Evolutionary conservation across 2,113 vertebrate species (phyloP), one percentile per base, ranked within the genome.

Genomic region (Cheirogaleus medius): DNA sequence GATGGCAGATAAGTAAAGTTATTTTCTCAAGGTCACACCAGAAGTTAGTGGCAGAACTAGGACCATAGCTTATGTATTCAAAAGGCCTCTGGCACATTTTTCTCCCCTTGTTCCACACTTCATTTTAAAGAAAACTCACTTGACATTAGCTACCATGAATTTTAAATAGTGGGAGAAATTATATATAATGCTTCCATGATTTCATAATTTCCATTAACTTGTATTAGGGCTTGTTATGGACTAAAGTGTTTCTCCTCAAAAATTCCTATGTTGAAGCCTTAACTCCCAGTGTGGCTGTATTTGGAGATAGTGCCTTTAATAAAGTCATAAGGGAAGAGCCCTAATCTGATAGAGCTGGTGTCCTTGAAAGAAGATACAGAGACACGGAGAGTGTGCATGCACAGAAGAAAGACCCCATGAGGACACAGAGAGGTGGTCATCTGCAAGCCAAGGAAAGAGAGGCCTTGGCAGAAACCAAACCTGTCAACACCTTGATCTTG

Each of bases 11-110:
- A 91, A 93, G 17, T 66, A 54, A 85, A 56, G 90, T 47, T 90
- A 84, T 69, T 95, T 68, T 74, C 9, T 27, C 76, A 95, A 92
- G 84, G 87, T 87, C 87, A 87, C 20, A 32, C 23, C 39, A 84
- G 11, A 87, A 95, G 56, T 85, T 42, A 68, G 37, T 42, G 34
- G 25, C 56, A 85, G 44, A 77, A 90, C 66, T 37, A 47, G 56
- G 85, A 63, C 34, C 39, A 25, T 29, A 47, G 68, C 13, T 54
- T 68, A 27, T 14, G 32, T 29, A 29, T 52, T 21, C 64, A 14
- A 15, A 1, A 6, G 4, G 52, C 74, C 77, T 89, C 64, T 87
- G 82, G 21, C 34, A 63, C 13, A 44, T 20, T 88, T 91, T 87
- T 68, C 63, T 74, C 8, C 42, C 32, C 54, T 80, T 2, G 0